Conservation (phyloP, 2,113 vertebrate species). For the Microtus richardsoni region DNA sequence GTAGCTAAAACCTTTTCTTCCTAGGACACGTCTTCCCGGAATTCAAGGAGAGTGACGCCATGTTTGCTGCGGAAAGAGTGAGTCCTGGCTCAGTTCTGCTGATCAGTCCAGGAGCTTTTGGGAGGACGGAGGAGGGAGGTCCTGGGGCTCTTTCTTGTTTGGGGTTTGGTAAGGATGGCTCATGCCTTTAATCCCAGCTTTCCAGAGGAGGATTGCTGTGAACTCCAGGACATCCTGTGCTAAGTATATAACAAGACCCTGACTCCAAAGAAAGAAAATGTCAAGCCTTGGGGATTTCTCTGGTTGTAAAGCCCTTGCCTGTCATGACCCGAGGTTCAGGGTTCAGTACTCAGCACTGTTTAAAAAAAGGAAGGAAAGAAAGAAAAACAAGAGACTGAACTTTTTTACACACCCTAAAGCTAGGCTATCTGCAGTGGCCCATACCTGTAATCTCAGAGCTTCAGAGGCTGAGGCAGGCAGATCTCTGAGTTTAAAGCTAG, state of each 20-base stretch:
- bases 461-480: neutral
- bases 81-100: conserved; percentile 72
- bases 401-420: neutral
- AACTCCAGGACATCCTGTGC: neutral
- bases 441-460: neutral
- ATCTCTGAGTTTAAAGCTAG: neutral
- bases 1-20: rapidly evolving
- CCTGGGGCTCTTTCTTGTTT: neutral
- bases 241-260: neutral
- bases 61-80: conserved; percentile 98
- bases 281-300: neutral
- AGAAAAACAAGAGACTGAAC: neutral
- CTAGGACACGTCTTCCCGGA: conserved; percentile 97
- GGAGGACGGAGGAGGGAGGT: neutral
- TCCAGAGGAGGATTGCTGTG: neutral
- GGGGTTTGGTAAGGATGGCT: neutral
- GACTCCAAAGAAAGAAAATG: no score
- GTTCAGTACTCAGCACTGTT: neutral
- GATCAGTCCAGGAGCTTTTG: neutral
- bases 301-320: neutral
- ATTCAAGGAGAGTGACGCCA: conserved; percentile 98
- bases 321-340: neutral
- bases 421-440: neutral
- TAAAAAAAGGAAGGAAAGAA: neutral
- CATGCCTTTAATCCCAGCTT: neutral